A percentile compares a stretch with the other conserved stretches of the same genome.
Evolutionary conservation across 1,140 invertebrate genomes (phyloP).

Genomic region (Chionoecetes opilio): DNA sequence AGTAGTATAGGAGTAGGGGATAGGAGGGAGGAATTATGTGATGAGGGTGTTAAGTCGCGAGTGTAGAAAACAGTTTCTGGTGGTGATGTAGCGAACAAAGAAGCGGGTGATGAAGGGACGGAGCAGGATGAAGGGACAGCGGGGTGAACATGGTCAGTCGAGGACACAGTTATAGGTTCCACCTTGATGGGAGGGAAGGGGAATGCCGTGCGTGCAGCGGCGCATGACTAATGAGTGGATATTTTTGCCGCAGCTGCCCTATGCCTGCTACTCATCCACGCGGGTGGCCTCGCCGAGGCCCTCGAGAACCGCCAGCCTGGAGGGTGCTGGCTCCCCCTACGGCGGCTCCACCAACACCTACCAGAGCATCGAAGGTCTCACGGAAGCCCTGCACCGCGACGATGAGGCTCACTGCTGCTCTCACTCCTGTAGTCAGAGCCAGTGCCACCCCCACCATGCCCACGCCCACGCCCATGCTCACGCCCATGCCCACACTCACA

Average conservation of each 20-base stretch:
- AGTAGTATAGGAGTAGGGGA: background rate
- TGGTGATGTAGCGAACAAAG: background rate
- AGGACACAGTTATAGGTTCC: background rate
- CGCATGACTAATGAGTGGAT: background rate
- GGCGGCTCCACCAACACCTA: constrained; percentile 79
- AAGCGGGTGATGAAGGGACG: background rate
- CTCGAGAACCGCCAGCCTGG: constrained; percentile 76
- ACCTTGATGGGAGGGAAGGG: background rate
- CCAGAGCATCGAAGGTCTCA: constrained; percentile 81
- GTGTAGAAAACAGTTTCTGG: background rate
- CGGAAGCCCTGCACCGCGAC: constrained; percentile 70
- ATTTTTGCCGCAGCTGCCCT: constrained; percentile 71
- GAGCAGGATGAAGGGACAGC: background rate
- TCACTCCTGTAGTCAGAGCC: constrained; percentile 65
- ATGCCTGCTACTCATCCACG: constrained; percentile 80
- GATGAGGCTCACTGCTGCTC: constrained; percentile 61
- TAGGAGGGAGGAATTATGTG: background rate
- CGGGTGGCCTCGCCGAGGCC: constrained; percentile 78
- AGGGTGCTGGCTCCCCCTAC: constrained; percentile 79
- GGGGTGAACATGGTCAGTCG: background rate
- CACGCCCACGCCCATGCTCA: constrained; percentile 55
- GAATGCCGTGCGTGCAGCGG: background rate
- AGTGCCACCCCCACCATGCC: constrained; percentile 66
- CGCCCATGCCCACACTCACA: constrained; percentile 62
- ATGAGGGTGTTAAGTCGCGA: background rate